Conservation (phyloP, 2,797 vertebrate genomes). For the Aplochiton taeniatus region DNA sequence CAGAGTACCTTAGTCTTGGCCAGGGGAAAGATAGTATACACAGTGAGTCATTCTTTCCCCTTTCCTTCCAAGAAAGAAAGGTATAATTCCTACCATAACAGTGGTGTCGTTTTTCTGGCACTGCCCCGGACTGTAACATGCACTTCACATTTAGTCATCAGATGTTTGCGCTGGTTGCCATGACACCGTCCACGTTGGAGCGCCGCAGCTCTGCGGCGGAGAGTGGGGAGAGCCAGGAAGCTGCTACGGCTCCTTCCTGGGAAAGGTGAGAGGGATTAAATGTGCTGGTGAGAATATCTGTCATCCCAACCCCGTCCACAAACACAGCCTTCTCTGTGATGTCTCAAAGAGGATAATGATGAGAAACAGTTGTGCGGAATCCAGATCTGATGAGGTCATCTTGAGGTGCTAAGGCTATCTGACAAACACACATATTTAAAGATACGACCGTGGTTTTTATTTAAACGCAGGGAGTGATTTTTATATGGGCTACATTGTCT, state of each 20-base stretch:
- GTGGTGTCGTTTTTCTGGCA: slow-evolving; percentile 63
- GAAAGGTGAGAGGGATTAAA: slow-evolving; percentile 21
- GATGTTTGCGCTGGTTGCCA: slow-evolving; percentile 49
- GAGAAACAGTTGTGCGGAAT: slow-evolving; percentile 10
- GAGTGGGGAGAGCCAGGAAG: slow-evolving; percentile 29
- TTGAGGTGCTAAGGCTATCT: background rate
- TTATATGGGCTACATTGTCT: slow-evolving; percentile 15
- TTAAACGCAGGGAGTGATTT: slow-evolving; percentile 14
- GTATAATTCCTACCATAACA: slow-evolving; percentile 48
- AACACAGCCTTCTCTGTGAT: background rate
- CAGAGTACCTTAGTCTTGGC: slow-evolving; percentile 5
- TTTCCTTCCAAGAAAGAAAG: slow-evolving; percentile 48
- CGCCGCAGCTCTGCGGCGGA: slow-evolving; percentile 30
- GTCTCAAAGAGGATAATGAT: slow-evolving; percentile 5
- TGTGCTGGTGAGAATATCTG: slow-evolving; percentile 2
- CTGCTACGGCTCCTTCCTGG: slow-evolving; percentile 26
- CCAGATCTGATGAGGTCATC: slow-evolving; percentile 15
- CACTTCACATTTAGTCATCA: slow-evolving; percentile 42
- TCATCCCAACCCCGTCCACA: background rate
- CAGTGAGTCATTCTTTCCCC: slow-evolving; percentile 33
- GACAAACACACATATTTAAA: background rate
- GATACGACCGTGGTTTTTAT: slow-evolving; percentile 11
- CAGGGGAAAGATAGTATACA: slow-evolving; percentile 29
- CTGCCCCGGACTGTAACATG: slow-evolving; percentile 39
- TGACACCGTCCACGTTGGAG: slow-evolving; percentile 50